Evolutionary conservation across 2,888 invertebrate genomes (phyloP).

Genomic region (Koerneria pararmatus): DNA sequence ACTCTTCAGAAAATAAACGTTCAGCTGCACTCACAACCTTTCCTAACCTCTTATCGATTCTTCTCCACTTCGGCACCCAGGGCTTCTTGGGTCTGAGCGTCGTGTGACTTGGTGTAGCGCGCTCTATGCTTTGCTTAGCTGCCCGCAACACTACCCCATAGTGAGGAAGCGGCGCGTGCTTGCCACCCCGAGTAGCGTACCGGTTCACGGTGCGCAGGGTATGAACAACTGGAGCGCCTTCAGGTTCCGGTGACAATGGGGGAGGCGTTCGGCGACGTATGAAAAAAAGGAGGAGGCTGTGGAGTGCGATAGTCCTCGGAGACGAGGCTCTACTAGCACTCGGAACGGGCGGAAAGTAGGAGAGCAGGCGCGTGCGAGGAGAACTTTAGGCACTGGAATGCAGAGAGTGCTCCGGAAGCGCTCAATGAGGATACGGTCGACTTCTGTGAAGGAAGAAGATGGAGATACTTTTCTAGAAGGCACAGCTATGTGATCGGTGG

Average conservation of each 20-base stretch:
- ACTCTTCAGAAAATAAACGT: neutral
- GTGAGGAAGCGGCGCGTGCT: neutral
- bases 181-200: neutral
- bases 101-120: slow-evolving; percentile 24
- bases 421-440: slow-evolving; percentile 43
- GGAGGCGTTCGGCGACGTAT: slow-evolving; percentile 26
- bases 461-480: slow-evolving; percentile 29
- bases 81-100: slow-evolving; percentile 24
- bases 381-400: slow-evolving; percentile 40
- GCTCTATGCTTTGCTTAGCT: slow-evolving; percentile 19
- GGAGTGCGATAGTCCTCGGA: slow-evolving; percentile 27
- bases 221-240: too few relatives aligned
- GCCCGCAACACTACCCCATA: slow-evolving; percentile 15
- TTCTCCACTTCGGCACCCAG: neutral
- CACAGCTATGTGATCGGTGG: too few relatives aligned
- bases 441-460: slow-evolving; percentile 24
- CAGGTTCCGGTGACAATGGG: too few relatives aligned
- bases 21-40: neutral
- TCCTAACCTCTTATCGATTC: neutral
- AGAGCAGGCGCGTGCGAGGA: slow-evolving; percentile 24
- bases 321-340: neutral
- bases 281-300: slow-evolving; percentile 27
- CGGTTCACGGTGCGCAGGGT: slow-evolving; percentile 23
- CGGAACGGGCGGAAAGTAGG: neutral
- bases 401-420: slow-evolving; percentile 40